A percentile compares a stretch with the other conserved stretches of the same genome.
Evolutionary conservation across 35 echinoderm and acorn worm species (phyloP).

Genomic region (Ophiothrix spiculata): DNA sequence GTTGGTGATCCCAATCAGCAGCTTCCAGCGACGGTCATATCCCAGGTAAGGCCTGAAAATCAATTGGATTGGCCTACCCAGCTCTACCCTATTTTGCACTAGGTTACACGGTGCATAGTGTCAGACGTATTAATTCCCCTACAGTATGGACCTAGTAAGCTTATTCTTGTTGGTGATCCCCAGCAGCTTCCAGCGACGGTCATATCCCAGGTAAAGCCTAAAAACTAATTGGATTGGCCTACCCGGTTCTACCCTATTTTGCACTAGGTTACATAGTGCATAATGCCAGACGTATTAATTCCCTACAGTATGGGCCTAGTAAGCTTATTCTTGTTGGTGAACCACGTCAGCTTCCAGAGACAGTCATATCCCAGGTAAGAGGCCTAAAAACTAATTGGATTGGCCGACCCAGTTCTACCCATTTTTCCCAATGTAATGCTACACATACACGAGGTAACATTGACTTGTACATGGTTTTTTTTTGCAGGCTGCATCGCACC

Average conservation of each 20-base stretch:
- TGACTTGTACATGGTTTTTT: neutral
- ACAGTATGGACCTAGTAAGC: slow-evolving; percentile 24
- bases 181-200: slow-evolving; percentile 31
- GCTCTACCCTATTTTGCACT: no score
- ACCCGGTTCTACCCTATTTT: no score
- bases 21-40: no score
- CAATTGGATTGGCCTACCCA: no score
- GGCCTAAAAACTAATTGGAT: no score
- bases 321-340: slow-evolving; percentile 55
- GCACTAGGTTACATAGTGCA: slow-evolving; percentile 61
- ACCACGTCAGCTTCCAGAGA: slow-evolving; percentile 23
- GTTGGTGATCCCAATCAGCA: no score
- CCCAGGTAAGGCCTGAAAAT: no score
- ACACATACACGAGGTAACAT: no score
- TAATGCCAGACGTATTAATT: slow-evolving; percentile 31
- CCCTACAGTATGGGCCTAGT: slow-evolving; percentile 23
- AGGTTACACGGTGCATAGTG: slow-evolving; percentile 55
- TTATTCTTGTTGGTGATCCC: slow-evolving; percentile 50
- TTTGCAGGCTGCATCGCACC: slow-evolving; percentile 19
- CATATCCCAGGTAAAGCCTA: slow-evolving; percentile 39
- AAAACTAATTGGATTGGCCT: no score
- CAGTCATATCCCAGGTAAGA: slow-evolving; percentile 37
- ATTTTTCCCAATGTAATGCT: no score
- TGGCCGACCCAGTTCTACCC: no score
- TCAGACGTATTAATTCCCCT: slow-evolving; percentile 37